Base-by-base conservation (phyloP, 2,113 vertebrate genomes). In the Electrona antarctica region DNA sequence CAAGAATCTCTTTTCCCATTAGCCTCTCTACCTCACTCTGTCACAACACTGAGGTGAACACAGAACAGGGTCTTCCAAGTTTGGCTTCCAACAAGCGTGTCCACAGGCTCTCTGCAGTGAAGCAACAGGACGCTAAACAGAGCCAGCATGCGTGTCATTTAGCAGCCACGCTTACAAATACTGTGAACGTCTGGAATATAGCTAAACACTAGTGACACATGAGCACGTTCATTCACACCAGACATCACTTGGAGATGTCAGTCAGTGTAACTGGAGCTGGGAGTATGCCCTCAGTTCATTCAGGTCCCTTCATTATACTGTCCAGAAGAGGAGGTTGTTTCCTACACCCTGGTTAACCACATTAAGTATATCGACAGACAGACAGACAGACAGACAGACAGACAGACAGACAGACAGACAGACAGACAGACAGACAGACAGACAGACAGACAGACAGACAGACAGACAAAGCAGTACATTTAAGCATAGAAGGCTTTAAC, bases 191-290 rank as follows among this genome's bases (percentile, higher is more conserved):
- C 46, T 74, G 45, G 50, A 52, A 29, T 9, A 49, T 2, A 3
- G 6, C 5, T 60, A 67, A 73, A 78, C 65, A 59, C 13, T 14
- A 55, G 8, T 41, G 54, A 70, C 50, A 67, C 51, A 11, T 11
- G 13, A 55, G 64, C 29, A 46, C 67, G 74, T 0, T 46, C 14
- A 46, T 0, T 46, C 14, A 46, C n/a, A 81, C 7, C 41, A 60
- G 59, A 69, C 51, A 55, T 61, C 14, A 63, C 54, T 74, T 49
- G 5, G 57, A 67, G 29, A 48, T 7, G 41, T 64, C 41, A 14
- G 58, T 54, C 54, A 58, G 28, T 2, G 13, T 56, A n/a, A 64
- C 14, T 4, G 28, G 64, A 52, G 29, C 13, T 15, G 29, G 29
- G 51, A 55, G 29, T 33, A 7, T 8, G 5, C 8, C 14, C 12